A percentile compares a stretch with the other conserved stretches of the same genome.
Evolutionary conservation across 2,888 invertebrate genomes (phyloP).

Genomic region (Cynaeus angustus): DNA sequence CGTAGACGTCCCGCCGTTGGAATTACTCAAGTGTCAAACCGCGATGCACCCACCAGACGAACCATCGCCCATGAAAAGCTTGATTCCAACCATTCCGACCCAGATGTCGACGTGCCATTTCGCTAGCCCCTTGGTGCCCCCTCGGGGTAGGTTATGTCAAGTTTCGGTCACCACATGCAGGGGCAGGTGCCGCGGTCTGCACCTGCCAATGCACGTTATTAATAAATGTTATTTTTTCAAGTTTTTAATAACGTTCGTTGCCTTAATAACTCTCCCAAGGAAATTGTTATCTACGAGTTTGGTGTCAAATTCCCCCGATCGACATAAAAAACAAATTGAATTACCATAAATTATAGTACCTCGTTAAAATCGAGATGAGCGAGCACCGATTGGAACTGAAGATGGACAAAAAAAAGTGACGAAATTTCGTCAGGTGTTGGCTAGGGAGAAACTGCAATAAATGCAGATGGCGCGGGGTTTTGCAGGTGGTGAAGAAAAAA

Average conservation of each 20-base stretch:
- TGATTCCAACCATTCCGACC: conserved; percentile 13
- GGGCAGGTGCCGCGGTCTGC: conserved; percentile 48
- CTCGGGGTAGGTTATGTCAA: conserved; percentile 45
- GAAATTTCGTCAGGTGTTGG: conserved; percentile 24
- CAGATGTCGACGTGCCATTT: conserved; percentile 17
- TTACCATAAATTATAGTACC: conserved; percentile 31
- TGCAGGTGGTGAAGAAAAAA: conserved; percentile 2
- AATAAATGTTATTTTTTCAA: conserved; percentile 41
- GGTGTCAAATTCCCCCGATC: conserved; percentile 23
- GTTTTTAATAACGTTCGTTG: conserved; percentile 14
- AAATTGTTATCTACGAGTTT: conserved; percentile 14
- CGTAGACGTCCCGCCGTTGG: conserved; percentile 23
- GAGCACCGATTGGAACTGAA: conserved; percentile 6
- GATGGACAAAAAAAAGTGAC: neutral
- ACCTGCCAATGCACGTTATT: conserved; percentile 48
- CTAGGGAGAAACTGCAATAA: conserved; percentile 1
- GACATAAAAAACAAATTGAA: conserved; percentile 31
- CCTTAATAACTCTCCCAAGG: conserved; percentile 11
- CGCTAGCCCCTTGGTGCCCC: conserved; percentile 15
- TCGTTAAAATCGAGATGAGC: conserved; percentile 14
- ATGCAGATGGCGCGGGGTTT: conserved; percentile 3
- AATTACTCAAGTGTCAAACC: conserved; percentile 27
- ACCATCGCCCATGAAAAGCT: conserved; percentile 11
- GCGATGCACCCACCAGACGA: conserved; percentile 11
- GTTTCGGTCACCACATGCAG: conserved; percentile 44